A percentile compares a stretch with the other conserved stretches of the same genome.
Evolutionary conservation across 2,888 invertebrate species (phyloP).

Genomic region (Drosophila lacicola): DNA sequence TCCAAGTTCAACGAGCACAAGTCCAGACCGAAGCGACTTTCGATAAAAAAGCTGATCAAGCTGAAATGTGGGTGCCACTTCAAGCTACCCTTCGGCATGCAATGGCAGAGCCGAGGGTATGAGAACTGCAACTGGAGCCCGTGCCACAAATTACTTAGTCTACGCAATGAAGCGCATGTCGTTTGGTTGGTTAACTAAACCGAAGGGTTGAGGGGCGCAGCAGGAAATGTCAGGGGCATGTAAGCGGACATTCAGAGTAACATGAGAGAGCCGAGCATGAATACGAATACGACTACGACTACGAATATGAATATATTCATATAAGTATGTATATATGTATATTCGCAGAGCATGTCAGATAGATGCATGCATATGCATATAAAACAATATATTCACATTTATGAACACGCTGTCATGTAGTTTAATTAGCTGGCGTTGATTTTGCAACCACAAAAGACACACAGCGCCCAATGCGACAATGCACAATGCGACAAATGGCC

Average conservation of each 20-base stretch:
- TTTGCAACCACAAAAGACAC: conserved; percentile 49
- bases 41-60: no score
- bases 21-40: no score
- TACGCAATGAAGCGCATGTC: conserved; percentile 52
- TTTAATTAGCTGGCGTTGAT: conserved; percentile 63
- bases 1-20: no score
- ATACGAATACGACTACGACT: conserved; percentile 8
- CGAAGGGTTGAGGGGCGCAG: neutral
- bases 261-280: conserved; percentile 16
- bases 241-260: conserved; percentile 41
- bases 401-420: conserved; percentile 57
- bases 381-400: conserved; percentile 43
- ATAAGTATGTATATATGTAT: neutral
- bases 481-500: conserved; percentile 51
- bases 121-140: conserved; percentile 30
- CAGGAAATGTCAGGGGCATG: conserved; percentile 44
- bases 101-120: conserved; percentile 9
- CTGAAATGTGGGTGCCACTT: no score
- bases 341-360: conserved; percentile 1
- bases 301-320: conserved; percentile 25
- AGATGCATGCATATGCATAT: conserved; percentile 5
- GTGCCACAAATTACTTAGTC: conserved; percentile 52
- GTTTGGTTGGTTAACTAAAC: conserved; percentile 3
- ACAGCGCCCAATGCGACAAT: conserved; percentile 23
- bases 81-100: neutral